Evolutionary conservation across 1,140 invertebrate species (phyloP).

Genomic region (Samia ricini): DNA sequence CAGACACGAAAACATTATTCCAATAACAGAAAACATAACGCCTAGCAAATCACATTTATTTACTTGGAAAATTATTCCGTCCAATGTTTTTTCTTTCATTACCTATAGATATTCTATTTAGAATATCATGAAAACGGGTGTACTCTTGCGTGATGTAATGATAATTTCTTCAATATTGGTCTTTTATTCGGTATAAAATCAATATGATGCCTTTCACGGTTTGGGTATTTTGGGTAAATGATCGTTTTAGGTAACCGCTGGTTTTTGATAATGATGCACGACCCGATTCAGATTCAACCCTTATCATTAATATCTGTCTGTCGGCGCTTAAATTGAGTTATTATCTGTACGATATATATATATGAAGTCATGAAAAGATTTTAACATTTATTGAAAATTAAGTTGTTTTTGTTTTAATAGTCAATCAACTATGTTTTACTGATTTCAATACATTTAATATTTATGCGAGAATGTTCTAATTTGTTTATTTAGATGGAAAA

Average conservation of each 20-base stretch:
- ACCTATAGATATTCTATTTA: not conserved
- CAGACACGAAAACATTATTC: not conserved
- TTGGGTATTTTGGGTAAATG: not conserved
- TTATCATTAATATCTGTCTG: constrained; percentile 11
- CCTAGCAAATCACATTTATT: not conserved
- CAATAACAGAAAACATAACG: not conserved
- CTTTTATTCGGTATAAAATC: constrained; percentile 4
- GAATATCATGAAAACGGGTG: not conserved
- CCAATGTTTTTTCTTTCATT: not conserved
- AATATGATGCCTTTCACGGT: not conserved
- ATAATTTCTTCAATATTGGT: not conserved
- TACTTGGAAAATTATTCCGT: not conserved
- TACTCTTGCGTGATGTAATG: not conserved
- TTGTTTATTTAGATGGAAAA: too few relatives aligned
- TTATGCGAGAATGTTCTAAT: too few relatives aligned
- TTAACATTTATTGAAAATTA: too few relatives aligned
- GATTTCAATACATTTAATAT: too few relatives aligned
- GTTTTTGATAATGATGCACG: constrained; percentile 6
- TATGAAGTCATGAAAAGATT: too few relatives aligned
- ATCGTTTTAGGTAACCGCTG: not conserved
- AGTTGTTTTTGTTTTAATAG: too few relatives aligned
- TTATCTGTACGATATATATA: not conserved
- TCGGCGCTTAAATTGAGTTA: constrained; percentile 7
- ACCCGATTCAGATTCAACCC: constrained; percentile 1
- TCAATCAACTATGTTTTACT: too few relatives aligned